Conservation (phyloP, 1,140 invertebrate genomes). For the Lepidurus packardi region DNA sequence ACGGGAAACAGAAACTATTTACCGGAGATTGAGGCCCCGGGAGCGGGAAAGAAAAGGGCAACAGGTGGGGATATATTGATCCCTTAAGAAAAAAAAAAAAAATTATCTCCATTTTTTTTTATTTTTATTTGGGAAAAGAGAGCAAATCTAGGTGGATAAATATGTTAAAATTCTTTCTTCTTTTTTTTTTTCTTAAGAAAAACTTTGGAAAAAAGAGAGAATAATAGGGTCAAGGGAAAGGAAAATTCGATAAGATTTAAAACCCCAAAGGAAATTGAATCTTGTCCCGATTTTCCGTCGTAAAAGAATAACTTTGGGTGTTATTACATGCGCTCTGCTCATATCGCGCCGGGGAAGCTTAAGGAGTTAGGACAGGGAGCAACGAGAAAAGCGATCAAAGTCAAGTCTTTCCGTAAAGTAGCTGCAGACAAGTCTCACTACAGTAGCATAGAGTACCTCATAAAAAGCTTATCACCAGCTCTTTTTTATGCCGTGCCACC, state of each 20-base stretch:
- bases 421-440: not conserved
- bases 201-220: too few relatives aligned
- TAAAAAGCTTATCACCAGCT: conserved; percentile 16
- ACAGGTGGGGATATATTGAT: conserved; percentile 13
- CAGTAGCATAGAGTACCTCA: not conserved
- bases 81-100: not conserved
- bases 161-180: too few relatives aligned
- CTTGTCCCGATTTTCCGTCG: too few relatives aligned
- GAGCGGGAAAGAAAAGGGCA: conserved; percentile 20
- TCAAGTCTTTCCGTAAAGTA: not conserved
- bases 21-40: conserved; percentile 17
- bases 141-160: too few relatives aligned
- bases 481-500: not conserved
- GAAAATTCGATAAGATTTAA: too few relatives aligned
- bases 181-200: too few relatives aligned
- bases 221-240: too few relatives aligned
- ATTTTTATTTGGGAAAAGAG: too few relatives aligned
- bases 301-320: too few relatives aligned
- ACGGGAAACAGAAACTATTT: not conserved
- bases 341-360: not conserved
- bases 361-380: not conserved
- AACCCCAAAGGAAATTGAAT: too few relatives aligned
- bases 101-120: too few relatives aligned
- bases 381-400: conserved; percentile 12
- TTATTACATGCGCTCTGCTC: not conserved